Evolutionary conservation across 2,113 vertebrate genomes (phyloP).

Genomic region (Datnioides undecimradiatus): DNA sequence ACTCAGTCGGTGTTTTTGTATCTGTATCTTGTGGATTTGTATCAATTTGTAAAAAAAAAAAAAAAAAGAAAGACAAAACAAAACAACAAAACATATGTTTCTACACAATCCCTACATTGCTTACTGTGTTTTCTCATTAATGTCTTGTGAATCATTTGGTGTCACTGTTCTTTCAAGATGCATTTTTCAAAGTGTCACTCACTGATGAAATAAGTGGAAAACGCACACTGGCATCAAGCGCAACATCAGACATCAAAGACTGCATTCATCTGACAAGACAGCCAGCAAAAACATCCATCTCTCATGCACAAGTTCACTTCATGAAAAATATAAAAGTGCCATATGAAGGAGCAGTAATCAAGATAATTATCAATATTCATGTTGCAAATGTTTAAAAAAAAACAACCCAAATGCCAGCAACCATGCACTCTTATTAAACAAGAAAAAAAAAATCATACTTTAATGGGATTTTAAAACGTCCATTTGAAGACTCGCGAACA

Average conservation of each 20-base stretch:
- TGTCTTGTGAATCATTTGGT: not conserved
- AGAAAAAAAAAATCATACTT: not conserved
- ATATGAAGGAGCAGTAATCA: not conserved
- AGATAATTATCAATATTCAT: slow-evolving; percentile 6
- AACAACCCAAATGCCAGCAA: not conserved
- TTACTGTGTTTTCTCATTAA: slow-evolving; percentile 15
- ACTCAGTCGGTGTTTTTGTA: slow-evolving; percentile 54
- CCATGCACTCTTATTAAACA: not conserved
- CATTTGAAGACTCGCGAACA: not conserved
- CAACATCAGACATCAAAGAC: slow-evolving; percentile 1
- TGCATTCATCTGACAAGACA: slow-evolving; percentile 18
- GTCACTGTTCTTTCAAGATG: slow-evolving; percentile 19
- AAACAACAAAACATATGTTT: slow-evolving; percentile 52
- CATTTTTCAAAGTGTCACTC: slow-evolving; percentile 3
- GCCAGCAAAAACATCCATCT: not conserved
- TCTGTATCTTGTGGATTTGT: slow-evolving; percentile 69
- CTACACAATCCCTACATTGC: slow-evolving; percentile 41
- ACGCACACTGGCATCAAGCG: not conserved
- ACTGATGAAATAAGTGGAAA: not conserved
- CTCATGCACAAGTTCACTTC: slow-evolving; percentile 17
- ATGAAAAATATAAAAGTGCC: not conserved
- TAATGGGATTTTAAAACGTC: not conserved
- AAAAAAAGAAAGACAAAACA: slow-evolving; percentile 45
- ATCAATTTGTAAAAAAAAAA: slow-evolving; percentile 69
- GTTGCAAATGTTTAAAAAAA: too few species aligned